Evolutionary conservation across 2,888 invertebrate species (phyloP).

Genomic region (Cheilosia scutellata): DNA sequence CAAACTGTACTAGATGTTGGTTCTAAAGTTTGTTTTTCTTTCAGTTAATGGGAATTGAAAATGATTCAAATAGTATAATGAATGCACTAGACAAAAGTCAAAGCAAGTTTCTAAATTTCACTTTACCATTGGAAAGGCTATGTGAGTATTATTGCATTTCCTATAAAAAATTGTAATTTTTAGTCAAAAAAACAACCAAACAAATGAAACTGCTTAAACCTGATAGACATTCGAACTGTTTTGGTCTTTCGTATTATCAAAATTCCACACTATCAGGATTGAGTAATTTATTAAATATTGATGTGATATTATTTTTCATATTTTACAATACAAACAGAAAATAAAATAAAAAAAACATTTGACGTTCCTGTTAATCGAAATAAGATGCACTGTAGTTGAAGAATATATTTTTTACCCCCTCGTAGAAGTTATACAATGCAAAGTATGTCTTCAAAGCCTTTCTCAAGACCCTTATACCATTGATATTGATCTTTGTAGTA

Average conservation of each 20-base stretch:
- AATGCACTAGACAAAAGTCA: slow-evolving; percentile 84
- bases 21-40: slow-evolving; percentile 78
- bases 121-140: slow-evolving; percentile 83
- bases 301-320: slow-evolving; percentile 19
- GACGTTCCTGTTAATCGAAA: slow-evolving; percentile 9
- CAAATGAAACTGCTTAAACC: slow-evolving; percentile 53
- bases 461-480: too few species aligned
- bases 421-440: too few species aligned
- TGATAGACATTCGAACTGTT: slow-evolving; percentile 34
- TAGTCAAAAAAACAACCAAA: slow-evolving; percentile 30
- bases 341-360: neutral
- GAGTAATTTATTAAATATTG: slow-evolving; percentile 45
- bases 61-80: slow-evolving; percentile 83
- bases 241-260: slow-evolving; percentile 53
- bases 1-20: slow-evolving; percentile 66
- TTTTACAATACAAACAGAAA: neutral
- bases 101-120: slow-evolving; percentile 83
- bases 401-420: too few species aligned
- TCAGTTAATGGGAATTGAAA: slow-evolving; percentile 83
- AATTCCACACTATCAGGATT: slow-evolving; percentile 62
- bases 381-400: too few species aligned
- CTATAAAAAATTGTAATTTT: slow-evolving; percentile 54
- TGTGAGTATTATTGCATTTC: slow-evolving; percentile 80
- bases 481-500: too few species aligned
- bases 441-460: too few species aligned